phyloP scores from a whole-genome alignment of 2,888 invertebrate species.

The Gastracanthus pulcherrimus region DNA sequence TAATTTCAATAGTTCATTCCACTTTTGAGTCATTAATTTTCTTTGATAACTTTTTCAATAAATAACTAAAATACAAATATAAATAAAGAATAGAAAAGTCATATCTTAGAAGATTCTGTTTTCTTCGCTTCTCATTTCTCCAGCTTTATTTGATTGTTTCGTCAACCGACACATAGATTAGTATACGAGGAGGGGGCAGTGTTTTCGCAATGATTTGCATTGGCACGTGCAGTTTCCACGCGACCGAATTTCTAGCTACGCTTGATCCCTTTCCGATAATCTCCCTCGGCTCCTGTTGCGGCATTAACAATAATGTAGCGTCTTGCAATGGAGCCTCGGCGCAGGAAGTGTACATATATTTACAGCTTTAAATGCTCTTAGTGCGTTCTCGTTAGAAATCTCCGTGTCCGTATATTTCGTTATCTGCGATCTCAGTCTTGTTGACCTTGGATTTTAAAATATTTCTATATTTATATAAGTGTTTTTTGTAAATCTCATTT shows the following conservation, averaged over 20 bases:
- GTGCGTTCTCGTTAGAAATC: not conserved
- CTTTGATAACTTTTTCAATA: no score
- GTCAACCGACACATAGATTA: slow-evolving; percentile 1
- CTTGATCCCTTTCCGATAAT: slow-evolving; percentile 56
- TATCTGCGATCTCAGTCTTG: not conserved
- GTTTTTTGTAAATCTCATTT: not conserved
- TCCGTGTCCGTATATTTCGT: not conserved
- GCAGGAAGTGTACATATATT: slow-evolving; percentile 7
- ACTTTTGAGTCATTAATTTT: no score
- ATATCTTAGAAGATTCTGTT: not conserved
- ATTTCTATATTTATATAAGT: not conserved
- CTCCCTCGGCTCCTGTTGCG: slow-evolving; percentile 17
- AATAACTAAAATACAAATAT: no score
- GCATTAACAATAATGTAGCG: slow-evolving; percentile 20
- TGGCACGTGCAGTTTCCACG: slow-evolving; percentile 40
- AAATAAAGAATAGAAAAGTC: no score
- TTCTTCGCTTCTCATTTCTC: not conserved
- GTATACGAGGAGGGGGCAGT: slow-evolving; percentile 4
- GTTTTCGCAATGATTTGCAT: slow-evolving; percentile 30
- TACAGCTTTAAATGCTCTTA: slow-evolving; percentile 33
- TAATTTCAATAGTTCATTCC: no score
- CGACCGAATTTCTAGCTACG: slow-evolving; percentile 46
- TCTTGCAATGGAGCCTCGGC: slow-evolving; percentile 3
- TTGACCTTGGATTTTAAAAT: not conserved
- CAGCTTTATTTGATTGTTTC: slow-evolving; percentile 37